phyloP scores from a whole-genome alignment of 2,888 invertebrate species.

The Brachyptera putata region DNA sequence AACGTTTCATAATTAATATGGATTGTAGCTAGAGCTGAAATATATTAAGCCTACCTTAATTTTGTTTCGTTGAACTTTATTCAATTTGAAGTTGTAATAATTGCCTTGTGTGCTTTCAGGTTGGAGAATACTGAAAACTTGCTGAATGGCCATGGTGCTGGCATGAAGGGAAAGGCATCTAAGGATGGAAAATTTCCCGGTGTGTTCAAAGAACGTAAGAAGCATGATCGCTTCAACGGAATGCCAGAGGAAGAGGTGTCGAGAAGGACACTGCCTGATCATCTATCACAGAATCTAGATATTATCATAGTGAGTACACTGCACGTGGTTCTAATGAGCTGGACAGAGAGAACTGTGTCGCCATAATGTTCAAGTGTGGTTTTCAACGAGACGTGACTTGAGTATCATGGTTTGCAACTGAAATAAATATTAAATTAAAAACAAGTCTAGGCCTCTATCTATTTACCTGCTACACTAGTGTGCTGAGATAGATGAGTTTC shows the following conservation, averaged over 20 bases:
- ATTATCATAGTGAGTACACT: slow-evolving; percentile 90
- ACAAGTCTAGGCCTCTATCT: too few species aligned
- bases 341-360: not conserved
- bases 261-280: slow-evolving; percentile 90
- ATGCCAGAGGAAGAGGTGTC: slow-evolving; percentile 96
- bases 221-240: slow-evolving; percentile 92
- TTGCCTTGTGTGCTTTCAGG: slow-evolving; percentile 41
- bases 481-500: too few species aligned
- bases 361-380: slow-evolving; percentile 1
- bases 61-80: too few species aligned
- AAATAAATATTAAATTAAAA: too few species aligned
- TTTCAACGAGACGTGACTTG: too few species aligned
- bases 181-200: slow-evolving; percentile 39
- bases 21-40: too few species aligned
- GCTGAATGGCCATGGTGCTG: slow-evolving; percentile 47
- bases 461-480: too few species aligned
- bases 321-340: too few species aligned
- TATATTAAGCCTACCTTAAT: too few species aligned
- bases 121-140: slow-evolving; percentile 53
- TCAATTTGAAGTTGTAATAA: slow-evolving; percentile 12
- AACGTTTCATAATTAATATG: too few species aligned
- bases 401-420: too few species aligned
- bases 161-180: slow-evolving; percentile 42
- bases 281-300: slow-evolving; percentile 88
- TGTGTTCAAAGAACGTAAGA: slow-evolving; percentile 79